Evolutionary conservation across 2,797 vertebrate genomes (phyloP).

Genomic region (Austrolebias charrua): DNA sequence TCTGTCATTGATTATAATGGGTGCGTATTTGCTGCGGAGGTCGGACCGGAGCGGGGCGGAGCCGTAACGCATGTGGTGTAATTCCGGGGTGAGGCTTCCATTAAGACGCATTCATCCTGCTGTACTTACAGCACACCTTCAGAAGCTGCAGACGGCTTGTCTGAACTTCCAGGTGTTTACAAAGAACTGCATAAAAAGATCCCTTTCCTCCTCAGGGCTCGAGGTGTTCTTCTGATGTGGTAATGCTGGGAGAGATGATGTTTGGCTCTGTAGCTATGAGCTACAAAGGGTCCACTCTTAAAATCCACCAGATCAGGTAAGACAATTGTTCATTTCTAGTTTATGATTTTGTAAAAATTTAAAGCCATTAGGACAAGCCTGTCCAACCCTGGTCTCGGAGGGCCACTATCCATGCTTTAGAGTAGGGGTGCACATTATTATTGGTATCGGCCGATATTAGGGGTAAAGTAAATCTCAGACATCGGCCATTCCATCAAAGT

Average conservation of each 20-base stretch:
- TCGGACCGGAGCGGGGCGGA: too few species aligned
- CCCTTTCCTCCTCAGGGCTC: constrained; percentile 77
- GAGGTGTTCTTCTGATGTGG: constrained; percentile 91
- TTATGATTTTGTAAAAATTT: neutral
- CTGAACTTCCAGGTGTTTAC: neutral
- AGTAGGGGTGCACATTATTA: too few species aligned
- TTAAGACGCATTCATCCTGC: neutral
- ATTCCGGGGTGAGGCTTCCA: neutral
- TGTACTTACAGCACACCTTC: neutral
- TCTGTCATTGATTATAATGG: too few species aligned
- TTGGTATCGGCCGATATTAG: too few species aligned
- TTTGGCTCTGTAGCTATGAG: constrained; percentile 99
- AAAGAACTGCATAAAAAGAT: neutral
- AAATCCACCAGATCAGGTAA: constrained; percentile 98
- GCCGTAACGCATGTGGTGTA: too few species aligned
- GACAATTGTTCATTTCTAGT: neutral
- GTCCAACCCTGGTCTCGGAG: too few species aligned
- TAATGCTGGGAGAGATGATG: constrained; percentile 99
- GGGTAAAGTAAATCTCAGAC: too few species aligned
- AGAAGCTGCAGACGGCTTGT: neutral
- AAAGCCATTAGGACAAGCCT: too few species aligned
- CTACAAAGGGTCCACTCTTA: constrained; percentile 97
- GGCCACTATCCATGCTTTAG: too few species aligned
- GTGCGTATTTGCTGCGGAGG: too few species aligned
- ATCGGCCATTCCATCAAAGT: too few species aligned